phyloP scores from a whole-genome alignment of 2,113 vertebrate species.

The Sander vitreus region DNA sequence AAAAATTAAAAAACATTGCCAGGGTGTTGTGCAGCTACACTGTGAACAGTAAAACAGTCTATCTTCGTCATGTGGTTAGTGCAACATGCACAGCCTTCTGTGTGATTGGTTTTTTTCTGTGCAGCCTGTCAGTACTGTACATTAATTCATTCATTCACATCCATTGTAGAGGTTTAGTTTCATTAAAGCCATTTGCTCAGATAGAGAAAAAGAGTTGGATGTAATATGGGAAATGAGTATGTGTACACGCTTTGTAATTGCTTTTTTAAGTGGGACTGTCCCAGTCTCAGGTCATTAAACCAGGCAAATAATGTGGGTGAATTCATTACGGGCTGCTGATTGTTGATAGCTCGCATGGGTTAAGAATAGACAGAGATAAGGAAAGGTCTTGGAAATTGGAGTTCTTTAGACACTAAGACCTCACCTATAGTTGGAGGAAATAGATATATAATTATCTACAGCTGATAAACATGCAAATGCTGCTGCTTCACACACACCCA shows the following conservation, averaged over 20 bases:
- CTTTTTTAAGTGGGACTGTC: conserved; percentile 64
- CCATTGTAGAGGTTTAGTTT: conserved; percentile 41
- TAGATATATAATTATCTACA: conserved; percentile 48
- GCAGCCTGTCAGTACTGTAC: conserved; percentile 7
- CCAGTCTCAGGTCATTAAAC: conserved; percentile 78
- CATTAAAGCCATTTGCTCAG: conserved; percentile 41
- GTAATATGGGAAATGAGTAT: conserved; percentile 51
- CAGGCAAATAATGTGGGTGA: conserved; percentile 70
- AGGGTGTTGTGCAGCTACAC: background rate
- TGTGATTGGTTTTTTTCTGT: conserved; percentile 31
- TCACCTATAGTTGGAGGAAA: conserved; percentile 48
- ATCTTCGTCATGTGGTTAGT: background rate
- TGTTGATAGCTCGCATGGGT: conserved; percentile 53
- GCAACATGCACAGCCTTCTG: background rate
- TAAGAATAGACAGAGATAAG: conserved; percentile 62
- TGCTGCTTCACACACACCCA: conserved; percentile 11
- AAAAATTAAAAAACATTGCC: background rate
- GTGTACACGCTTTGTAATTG: conserved; percentile 56
- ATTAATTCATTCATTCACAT: conserved; percentile 17
- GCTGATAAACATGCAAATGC: conserved; percentile 25
- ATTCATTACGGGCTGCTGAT: conserved; percentile 71
- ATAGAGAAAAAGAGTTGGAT: conserved; percentile 22
- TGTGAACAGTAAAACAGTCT: conserved; percentile 2
- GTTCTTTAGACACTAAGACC: conserved; percentile 42
- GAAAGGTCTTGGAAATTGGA: conserved; percentile 63